Percentiles rank a stretch among this genome's conserved stretches.
Conservation (phyloP, 2,113 vertebrate genomes). For the Macroglossus sobrinus region DNA sequence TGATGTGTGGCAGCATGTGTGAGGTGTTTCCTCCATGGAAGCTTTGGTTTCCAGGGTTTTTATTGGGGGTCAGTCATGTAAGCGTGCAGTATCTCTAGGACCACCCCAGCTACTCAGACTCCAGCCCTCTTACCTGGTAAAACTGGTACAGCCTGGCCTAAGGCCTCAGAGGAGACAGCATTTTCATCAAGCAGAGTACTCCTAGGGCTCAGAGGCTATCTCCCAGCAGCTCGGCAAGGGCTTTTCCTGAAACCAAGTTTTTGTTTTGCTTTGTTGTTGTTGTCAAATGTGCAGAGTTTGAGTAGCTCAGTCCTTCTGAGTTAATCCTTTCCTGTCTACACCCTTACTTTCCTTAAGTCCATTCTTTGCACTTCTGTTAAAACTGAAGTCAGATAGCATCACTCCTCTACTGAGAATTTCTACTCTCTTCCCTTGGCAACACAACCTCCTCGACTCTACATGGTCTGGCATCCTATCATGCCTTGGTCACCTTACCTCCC, state of each 20-base stretch:
- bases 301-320: background rate
- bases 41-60: background rate
- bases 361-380: background rate
- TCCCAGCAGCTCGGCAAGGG: background rate
- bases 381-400: background rate
- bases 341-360: background rate
- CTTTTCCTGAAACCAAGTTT: background rate
- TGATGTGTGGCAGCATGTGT: background rate
- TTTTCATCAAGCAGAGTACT: background rate
- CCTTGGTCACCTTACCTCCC: too few species aligned
- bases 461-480: fast-evolving
- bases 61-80: background rate
- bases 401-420: background rate
- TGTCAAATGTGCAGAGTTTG: background rate
- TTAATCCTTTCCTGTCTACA: background rate
- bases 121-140: background rate
- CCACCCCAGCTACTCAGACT: background rate
- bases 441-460: fast-evolving
- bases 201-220: background rate
- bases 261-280: background rate
- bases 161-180: background rate
- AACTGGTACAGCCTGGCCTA: background rate
- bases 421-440: background rate
- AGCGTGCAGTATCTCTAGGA: background rate
- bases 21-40: background rate